These are phyloP conservation scores for Rhipidura dahli DNA, from an alignment of 2,113 vertebrate genomes.

Conservation along the genomic window DNA sequence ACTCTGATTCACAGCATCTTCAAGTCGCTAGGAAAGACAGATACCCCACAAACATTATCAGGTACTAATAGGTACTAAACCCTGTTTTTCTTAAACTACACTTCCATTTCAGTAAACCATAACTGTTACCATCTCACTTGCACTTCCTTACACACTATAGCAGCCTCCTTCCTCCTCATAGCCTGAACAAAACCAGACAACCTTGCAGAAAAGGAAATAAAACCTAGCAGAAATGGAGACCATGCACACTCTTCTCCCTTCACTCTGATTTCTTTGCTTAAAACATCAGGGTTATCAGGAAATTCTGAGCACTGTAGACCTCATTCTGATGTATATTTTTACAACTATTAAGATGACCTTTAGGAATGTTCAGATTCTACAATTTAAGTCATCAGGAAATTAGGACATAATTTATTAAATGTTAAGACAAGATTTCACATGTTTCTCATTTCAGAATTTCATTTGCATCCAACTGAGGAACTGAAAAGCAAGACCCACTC, in stretches of 20 bases:
- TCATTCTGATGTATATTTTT: neutral
- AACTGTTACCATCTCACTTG: neutral
- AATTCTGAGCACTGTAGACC: neutral
- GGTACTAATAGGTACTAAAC: neutral
- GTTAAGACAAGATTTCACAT: neutral
- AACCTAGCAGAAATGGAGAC: neutral
- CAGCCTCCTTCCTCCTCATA: neutral
- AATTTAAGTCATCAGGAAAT: neutral
- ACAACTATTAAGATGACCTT: neutral
- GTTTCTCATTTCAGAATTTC: constrained; percentile 23
- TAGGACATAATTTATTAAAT: neutral
- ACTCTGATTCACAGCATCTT: neutral
- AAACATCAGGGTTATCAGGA: neutral
- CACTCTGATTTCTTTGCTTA: neutral
- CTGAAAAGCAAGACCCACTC: constrained; percentile 24
- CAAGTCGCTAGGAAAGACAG: neutral
- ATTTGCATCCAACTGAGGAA: neutral
- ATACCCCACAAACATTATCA: neutral
- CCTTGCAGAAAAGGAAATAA: neutral
- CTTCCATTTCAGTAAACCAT: neutral
- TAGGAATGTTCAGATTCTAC: neutral
- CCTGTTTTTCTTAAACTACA: neutral
- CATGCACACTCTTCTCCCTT: neutral
- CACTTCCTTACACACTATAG: neutral
- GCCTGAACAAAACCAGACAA: neutral